Percentiles rank a stretch among this genome's conserved stretches.
Conservation (phyloP, 2,797 vertebrate genomes). For the Gobio occitaniae region DNA sequence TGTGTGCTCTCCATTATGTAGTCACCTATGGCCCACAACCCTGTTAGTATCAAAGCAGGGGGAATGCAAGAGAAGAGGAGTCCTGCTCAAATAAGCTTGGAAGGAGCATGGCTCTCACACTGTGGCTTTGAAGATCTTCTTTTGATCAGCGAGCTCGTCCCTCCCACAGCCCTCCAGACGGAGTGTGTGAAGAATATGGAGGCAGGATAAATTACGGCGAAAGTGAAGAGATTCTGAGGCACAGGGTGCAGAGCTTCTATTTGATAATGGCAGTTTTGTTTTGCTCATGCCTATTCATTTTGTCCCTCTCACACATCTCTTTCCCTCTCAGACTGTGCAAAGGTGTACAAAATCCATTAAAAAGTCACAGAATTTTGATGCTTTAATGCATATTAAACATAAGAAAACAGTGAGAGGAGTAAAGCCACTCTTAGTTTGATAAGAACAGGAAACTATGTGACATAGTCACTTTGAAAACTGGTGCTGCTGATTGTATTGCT, state of each 20-base stretch:
- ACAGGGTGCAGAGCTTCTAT: conserved; percentile 35
- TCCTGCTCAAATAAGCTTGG: conserved; percentile 70
- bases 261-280: conserved; percentile 56
- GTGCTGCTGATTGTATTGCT: background rate
- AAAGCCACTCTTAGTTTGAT: background rate
- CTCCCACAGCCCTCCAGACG: conserved; percentile 65
- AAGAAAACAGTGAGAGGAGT: background rate
- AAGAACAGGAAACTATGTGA: background rate
- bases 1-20: conserved; percentile 68
- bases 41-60: conserved; percentile 71
- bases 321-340: conserved; percentile 7
- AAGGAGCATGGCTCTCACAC: conserved; percentile 67
- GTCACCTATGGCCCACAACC: conserved; percentile 73
- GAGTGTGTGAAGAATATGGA: conserved; percentile 34
- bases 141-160: conserved; percentile 76
- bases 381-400: conserved; percentile 40
- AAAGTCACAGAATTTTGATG: background rate
- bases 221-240: conserved; percentile 40
- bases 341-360: conserved; percentile 35
- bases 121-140: conserved; percentile 78
- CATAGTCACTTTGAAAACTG: background rate
- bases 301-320: conserved; percentile 32
- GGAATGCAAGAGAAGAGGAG: conserved; percentile 51
- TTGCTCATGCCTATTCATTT: conserved; percentile 54
- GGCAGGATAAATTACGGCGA: conserved; percentile 32